Base-by-base conservation (phyloP, 1,140 invertebrate genomes). In the Matsumurasca onukii region DNA sequence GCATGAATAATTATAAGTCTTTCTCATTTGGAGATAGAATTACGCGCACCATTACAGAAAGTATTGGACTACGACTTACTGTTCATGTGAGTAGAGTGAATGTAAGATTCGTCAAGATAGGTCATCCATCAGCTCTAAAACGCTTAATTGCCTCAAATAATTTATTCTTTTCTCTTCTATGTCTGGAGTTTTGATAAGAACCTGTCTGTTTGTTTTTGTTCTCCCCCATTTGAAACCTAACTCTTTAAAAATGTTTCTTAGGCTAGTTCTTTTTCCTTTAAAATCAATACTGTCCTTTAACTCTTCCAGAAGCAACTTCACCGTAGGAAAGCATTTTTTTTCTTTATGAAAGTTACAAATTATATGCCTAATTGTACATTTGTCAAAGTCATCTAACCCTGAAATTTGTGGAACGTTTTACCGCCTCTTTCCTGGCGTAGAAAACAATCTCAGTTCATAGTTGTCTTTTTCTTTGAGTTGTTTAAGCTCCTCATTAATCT, bases 101-200 rank as follows among this genome's bases (percentile, higher is more conserved):
- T 66, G 48, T 66, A 34, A 12, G 66, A 49, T 24, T 68, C 51
- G 31, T 61, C 66, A n/a, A n/a, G n/a, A 59, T 61, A 12, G 66
- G 66, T 27, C 66, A 9, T 59, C 27, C 66, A 59, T 68, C 51
- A 20, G 20, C 59, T 25, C 66, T 57, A 25, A 49, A 68, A 22
- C 29, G 25, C 13, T 5, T 68, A 5, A 68, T 31, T 31, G 20
- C 3, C 31, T 45, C 25, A 59, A 25, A 68, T 59, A 59, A n/a
- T 5, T 3, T 31, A 51, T 31, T 39, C 52, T 68, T 30, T 52
- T 20, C 22, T 49, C 3, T 59, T 29, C 9, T 13, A 68, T 31
- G 12, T 68, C 52, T 24, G 5, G 52, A 31, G 17, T 68, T 34
- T 68, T 52, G 25, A 68, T 59, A 9, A 68, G 39, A n/a, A 68